A percentile compares a stretch with the other conserved stretches of the same genome.
phyloP scores from a whole-genome alignment of 2,797 vertebrate genomes.

The Acanthopagrus latus region DNA sequence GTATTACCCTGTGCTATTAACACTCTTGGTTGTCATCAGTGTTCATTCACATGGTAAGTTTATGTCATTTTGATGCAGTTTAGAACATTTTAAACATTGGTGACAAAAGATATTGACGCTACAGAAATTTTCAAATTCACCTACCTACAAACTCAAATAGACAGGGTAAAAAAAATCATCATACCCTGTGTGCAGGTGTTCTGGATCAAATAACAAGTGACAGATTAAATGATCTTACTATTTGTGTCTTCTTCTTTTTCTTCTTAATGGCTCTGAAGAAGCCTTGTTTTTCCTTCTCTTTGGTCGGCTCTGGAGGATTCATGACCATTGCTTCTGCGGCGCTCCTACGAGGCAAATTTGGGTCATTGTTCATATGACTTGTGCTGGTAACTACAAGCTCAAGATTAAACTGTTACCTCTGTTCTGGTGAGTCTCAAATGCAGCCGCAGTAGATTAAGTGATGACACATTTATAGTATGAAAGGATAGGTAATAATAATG shows the following conservation, averaged over 20 bases:
- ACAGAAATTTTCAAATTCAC: neutral
- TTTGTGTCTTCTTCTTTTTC: slow-evolving; percentile 99
- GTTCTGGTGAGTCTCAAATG: neutral
- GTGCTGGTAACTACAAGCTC: slow-evolving; percentile 25
- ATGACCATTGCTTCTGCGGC: slow-evolving; percentile 92
- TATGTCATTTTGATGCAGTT: slow-evolving; percentile 1
- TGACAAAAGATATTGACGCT: neutral
- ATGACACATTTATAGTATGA: neutral
- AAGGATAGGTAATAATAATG: neutral
- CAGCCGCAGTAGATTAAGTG: slow-evolving; percentile 1
- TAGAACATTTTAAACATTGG: neutral
- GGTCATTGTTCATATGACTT: slow-evolving; percentile 28
- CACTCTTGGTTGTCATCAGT: slow-evolving; percentile 14
- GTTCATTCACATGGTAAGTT: neutral
- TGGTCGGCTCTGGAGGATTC: slow-evolving; percentile 94
- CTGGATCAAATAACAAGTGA: slow-evolving; percentile 10
- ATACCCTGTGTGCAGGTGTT: neutral
- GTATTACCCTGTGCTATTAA: slow-evolving; percentile 5
- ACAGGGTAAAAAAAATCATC: neutral
- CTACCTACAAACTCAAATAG: neutral
- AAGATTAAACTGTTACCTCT: slow-evolving; percentile 7
- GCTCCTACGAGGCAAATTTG: slow-evolving; percentile 84
- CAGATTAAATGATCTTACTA: slow-evolving; percentile 86
- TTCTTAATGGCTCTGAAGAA: slow-evolving; percentile 99
- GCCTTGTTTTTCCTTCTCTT: slow-evolving; percentile 98